Evolutionary conservation across 1,140 invertebrate species (phyloP).

Genomic region (Bombus confusus): DNA sequence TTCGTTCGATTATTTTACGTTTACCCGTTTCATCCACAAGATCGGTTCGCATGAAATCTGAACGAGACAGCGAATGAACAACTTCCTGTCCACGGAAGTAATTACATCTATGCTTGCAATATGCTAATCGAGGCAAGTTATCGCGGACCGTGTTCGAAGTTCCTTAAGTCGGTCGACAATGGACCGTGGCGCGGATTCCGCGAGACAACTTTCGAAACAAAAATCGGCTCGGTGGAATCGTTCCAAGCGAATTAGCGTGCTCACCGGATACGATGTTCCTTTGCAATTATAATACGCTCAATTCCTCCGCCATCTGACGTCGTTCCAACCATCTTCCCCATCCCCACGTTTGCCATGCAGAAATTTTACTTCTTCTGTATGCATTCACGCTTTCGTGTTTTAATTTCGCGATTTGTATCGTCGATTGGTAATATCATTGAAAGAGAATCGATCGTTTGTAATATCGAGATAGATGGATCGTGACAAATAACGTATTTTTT

Average conservation of each 20-base stretch:
- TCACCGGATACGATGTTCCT: not conserved
- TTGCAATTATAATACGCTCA: not conserved
- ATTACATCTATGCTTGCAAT: conserved; percentile 11
- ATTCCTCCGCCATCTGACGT: not conserved
- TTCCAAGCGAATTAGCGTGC: not conserved
- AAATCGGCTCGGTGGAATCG: not conserved
- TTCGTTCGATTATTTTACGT: too few species aligned
- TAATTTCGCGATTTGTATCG: not conserved
- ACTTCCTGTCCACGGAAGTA: not conserved
- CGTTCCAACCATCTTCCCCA: not conserved
- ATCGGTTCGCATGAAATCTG: not conserved
- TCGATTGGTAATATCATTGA: not conserved
- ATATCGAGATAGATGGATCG: too few species aligned
- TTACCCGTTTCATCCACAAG: not conserved
- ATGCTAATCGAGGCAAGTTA: conserved; percentile 9
- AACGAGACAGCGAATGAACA: not conserved
- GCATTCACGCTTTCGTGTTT: not conserved
- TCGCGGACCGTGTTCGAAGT: not conserved
- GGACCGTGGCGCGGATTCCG: not conserved
- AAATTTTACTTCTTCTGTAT: too few species aligned
- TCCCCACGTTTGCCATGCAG: too few species aligned
- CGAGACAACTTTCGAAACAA: not conserved
- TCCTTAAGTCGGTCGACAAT: not conserved
- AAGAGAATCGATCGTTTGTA: not conserved
- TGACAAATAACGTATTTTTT: too few species aligned